phyloP scores from a whole-genome alignment of 2,113 vertebrate species.

The Chamaea fasciata region DNA sequence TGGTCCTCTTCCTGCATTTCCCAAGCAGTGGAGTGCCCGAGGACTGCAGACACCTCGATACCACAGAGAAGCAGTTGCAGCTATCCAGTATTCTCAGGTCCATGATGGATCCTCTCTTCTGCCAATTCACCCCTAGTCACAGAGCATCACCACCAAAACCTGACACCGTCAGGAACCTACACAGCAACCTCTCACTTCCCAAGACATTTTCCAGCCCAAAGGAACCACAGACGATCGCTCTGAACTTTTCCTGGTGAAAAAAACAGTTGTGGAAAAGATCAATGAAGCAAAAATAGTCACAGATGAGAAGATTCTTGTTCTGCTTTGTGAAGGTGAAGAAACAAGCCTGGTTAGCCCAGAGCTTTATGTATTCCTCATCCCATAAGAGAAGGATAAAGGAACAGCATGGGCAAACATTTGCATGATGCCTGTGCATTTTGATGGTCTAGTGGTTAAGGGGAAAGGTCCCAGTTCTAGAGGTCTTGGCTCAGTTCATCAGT shows the following conservation, averaged over 20 bases:
- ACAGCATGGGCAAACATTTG: background rate
- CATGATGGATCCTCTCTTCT: background rate
- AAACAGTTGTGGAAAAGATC: background rate
- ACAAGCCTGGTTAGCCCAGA: background rate
- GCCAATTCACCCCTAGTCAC: background rate
- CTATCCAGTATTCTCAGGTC: fast-evolving
- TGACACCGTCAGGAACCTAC: background rate
- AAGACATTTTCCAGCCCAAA: background rate
- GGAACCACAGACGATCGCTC: fast-evolving
- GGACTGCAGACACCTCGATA: background rate
- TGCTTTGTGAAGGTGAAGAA: background rate
- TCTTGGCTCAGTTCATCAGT: constrained; percentile 1
- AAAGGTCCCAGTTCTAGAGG: background rate
- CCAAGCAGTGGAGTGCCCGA: fast-evolving
- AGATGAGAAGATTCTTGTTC: background rate
- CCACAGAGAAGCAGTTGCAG: fast-evolving
- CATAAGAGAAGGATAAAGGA: background rate
- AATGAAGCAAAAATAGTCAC: background rate
- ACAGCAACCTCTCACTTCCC: background rate
- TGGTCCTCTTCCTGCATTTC: background rate
- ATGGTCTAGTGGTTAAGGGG: background rate
- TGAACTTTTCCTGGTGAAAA: background rate
- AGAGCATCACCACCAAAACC: background rate
- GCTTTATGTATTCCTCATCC: background rate
- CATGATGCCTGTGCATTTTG: background rate